Evolutionary conservation across 2,888 invertebrate species (phyloP).

Genomic region (Pristionchus fissidentatus): DNA sequence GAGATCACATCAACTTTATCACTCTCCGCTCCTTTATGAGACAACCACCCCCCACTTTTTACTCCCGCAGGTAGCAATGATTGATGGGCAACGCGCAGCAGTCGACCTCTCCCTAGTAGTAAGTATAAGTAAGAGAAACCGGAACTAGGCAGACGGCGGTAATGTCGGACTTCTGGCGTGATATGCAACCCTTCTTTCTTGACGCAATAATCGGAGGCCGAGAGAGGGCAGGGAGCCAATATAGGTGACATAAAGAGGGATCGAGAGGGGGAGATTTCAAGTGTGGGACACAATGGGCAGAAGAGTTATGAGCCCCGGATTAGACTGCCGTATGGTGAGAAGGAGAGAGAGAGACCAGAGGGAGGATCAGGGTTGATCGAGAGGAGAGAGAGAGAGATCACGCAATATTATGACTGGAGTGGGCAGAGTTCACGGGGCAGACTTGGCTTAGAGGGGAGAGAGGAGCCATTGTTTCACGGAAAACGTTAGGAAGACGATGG

Average conservation of each 20-base stretch:
- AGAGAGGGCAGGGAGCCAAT: constrained; percentile 22
- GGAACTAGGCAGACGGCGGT: not conserved
- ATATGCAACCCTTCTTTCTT: not conserved
- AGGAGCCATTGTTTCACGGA: not conserved
- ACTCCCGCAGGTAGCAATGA: constrained; percentile 26
- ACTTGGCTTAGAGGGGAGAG: not conserved
- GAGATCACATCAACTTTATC: constrained; percentile 36
- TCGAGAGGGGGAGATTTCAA: constrained; percentile 12
- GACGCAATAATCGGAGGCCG: constrained; percentile 40
- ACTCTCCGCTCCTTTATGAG: constrained; percentile 30
- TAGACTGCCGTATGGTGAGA: not conserved
- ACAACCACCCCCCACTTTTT: not conserved
- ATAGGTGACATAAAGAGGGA: constrained; percentile 24
- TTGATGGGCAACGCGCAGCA: not conserved
- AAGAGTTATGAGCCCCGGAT: constrained; percentile 36
- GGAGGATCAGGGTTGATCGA: not conserved
- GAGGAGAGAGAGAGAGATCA: not conserved
- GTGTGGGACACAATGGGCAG: constrained; percentile 21
- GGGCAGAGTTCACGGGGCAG: not conserved
- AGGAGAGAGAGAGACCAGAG: constrained; percentile 18
- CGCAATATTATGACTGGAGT: not conserved
- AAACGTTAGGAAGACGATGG: no score
- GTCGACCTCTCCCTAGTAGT: not conserved
- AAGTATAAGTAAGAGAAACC: not conserved
- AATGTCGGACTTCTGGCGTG: not conserved